A percentile compares a stretch with the other conserved stretches of the same genome.
Conservation (phyloP, 2,888 invertebrate genomes). For the Cremastobaeus sp. region DNA sequence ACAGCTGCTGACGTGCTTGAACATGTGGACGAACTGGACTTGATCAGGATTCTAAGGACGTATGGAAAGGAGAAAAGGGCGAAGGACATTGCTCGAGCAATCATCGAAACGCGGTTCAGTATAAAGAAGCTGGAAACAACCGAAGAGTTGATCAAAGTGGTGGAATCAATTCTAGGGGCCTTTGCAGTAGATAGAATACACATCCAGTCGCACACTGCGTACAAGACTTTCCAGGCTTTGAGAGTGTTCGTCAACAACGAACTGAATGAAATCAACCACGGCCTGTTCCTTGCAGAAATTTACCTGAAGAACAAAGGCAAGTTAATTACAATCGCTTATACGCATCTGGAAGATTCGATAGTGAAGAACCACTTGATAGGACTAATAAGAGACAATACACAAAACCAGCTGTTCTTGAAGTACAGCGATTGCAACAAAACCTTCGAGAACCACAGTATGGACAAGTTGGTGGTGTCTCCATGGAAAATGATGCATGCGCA, state of each 20-base stretch:
- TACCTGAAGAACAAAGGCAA: slow-evolving; percentile 89
- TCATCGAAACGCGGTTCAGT: slow-evolving; percentile 89
- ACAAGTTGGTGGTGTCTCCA: slow-evolving; percentile 82
- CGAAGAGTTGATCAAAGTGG: slow-evolving; percentile 87
- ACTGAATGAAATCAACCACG: slow-evolving; percentile 95
- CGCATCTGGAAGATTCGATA: slow-evolving; percentile 95
- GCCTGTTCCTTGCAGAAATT: slow-evolving; percentile 86
- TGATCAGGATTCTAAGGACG: slow-evolving; percentile 90
- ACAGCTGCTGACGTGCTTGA: slow-evolving; percentile 94
- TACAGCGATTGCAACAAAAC: slow-evolving; percentile 83
- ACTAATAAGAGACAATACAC: slow-evolving; percentile 85
- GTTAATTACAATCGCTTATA: slow-evolving; percentile 91
- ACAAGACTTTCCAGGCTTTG: slow-evolving; percentile 95
- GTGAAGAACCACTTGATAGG: slow-evolving; percentile 93
- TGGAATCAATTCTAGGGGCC: slow-evolving; percentile 82
- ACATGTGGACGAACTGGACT: slow-evolving; percentile 86
- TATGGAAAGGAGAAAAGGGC: slow-evolving; percentile 96
- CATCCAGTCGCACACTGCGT: slow-evolving; percentile 88
- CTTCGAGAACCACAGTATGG: slow-evolving; percentile 81
- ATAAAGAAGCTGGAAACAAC: slow-evolving; percentile 89
- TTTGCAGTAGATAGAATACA: slow-evolving; percentile 85
- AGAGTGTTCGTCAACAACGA: slow-evolving; percentile 98
- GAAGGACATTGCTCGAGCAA: slow-evolving; percentile 90
- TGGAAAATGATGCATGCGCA: slow-evolving; percentile 91
- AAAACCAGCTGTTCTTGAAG: slow-evolving; percentile 86